Evolutionary conservation across 2,797 vertebrate species (phyloP), one percentile per base, ranked within the genome.

Genomic region (Carduelis carduelis): DNA sequence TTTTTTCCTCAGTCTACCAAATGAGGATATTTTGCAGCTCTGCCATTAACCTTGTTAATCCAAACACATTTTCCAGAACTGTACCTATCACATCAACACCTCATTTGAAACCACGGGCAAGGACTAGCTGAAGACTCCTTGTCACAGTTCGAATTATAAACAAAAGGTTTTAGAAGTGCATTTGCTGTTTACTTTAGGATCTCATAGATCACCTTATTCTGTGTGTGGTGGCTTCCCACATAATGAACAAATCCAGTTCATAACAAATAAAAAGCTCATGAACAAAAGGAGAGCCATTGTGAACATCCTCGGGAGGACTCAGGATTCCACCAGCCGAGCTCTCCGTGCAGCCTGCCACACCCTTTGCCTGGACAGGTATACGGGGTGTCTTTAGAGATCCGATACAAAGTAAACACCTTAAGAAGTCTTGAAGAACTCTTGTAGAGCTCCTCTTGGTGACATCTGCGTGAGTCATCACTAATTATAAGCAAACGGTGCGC

Each of bases 121-220:
- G 49, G 59, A 70, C n/a, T 8, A 11, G 26, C 0, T 60, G 69
- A 93, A 79, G 53, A 49, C 13, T 44, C 16, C 50, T 39, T 50
- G 72, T 14, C 46, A 44, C 27, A 69, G 8, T 19, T 59, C 8
- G 23, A 21, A 8, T 32, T 56, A 49, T 8, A 83, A 92, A 83
- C 14, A 44, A 26, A 65, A 56, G 9, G 27, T 10, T 79, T 87
- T 60, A 43, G 13, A 50, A 79, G 37, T 3, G 30, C 28, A 9
- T 53, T 78, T 56, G 23, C 41, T 76, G 21, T 70, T 90, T 84
- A 59, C 34, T 87, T 72, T 21, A 77, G 60, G 19, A 80, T 77
- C 23, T 14, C 6, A 44, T 0, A 35, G 13, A 52, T 9, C 8
- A 69, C 26, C 32, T 24, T 39, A 32, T 28, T 76, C 59, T 32